Percentiles rank a stretch among this genome's conserved stretches.
These are phyloP conservation scores for Dolichallabes microphthalmus DNA, from an alignment of 2,113 vertebrate species.

Conservation along the genomic window DNA sequence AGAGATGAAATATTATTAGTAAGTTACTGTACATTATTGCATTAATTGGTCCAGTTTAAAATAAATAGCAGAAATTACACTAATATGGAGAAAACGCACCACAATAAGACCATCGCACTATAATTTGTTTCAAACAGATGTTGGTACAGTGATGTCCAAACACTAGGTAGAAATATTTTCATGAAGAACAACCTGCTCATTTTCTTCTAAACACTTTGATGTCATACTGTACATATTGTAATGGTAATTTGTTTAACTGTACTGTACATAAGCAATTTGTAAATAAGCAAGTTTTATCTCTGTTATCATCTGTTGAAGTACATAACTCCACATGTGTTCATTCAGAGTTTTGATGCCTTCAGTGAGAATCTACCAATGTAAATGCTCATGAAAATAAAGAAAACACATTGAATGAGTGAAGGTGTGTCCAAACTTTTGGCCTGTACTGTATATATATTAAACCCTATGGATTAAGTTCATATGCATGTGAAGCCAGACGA, in stretches of 20 bases:
- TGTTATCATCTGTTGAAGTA: background rate
- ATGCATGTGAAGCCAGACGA: too few relatives aligned
- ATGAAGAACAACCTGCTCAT: background rate
- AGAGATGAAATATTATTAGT: conserved; percentile 1
- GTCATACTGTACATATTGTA: background rate
- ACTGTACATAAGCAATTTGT: background rate
- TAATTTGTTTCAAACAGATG: background rate
- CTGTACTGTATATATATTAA: too few relatives aligned
- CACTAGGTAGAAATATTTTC: background rate
- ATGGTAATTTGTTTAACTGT: background rate
- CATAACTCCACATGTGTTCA: too few relatives aligned
- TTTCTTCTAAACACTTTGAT: background rate
- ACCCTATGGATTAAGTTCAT: too few relatives aligned
- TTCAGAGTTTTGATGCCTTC: too few relatives aligned
- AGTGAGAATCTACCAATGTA: too few relatives aligned
- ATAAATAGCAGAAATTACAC: background rate
- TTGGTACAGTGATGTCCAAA: background rate
- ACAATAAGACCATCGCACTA: conserved; percentile 5
- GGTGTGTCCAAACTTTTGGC: too few relatives aligned
- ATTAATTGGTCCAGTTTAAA: background rate
- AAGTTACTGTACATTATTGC: background rate
- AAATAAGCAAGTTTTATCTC: background rate
- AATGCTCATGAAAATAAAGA: too few relatives aligned
- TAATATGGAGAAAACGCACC: background rate
- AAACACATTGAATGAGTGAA: too few relatives aligned